Conservation (phyloP, 2,113 vertebrate genomes). For the Capreolus pygargus region DNA sequence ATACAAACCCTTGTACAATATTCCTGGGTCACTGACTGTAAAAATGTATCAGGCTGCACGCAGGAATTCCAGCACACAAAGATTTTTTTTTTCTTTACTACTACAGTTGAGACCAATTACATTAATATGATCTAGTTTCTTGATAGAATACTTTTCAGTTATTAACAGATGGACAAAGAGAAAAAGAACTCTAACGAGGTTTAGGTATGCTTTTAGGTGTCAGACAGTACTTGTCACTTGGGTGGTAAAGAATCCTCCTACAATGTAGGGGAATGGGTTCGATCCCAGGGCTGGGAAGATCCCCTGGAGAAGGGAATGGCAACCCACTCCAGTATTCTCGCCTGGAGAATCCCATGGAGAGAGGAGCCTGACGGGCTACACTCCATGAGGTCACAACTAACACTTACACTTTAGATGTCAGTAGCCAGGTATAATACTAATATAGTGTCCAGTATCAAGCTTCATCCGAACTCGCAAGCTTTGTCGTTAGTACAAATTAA, state of each 20-base stretch:
- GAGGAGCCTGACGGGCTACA: not conserved
- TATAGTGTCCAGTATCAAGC: not conserved
- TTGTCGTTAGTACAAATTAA: not conserved
- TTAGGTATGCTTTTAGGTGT: not conserved
- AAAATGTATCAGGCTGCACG: not conserved
- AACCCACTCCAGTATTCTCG: not conserved
- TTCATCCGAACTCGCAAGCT: not conserved
- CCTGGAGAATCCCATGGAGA: not conserved
- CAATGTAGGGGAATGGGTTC: not conserved
- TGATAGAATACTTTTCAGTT: slow-evolving; percentile 2
- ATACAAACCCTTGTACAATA: not conserved
- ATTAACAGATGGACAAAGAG: not conserved
- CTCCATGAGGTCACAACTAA: not conserved
- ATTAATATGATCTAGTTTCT: not conserved
- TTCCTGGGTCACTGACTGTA: not conserved
- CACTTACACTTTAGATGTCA: not conserved
- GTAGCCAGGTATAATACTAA: not conserved
- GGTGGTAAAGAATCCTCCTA: not conserved
- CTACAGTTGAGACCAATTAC: not conserved
- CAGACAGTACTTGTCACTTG: not conserved
- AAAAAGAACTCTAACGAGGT: not conserved
- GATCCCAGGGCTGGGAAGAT: not conserved
- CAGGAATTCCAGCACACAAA: not conserved
- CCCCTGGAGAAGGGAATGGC: not conserved
- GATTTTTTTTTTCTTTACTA: not conserved